Evolutionary conservation across 2,888 invertebrate species (phyloP).

Genomic region (Teleiodes luculella): DNA sequence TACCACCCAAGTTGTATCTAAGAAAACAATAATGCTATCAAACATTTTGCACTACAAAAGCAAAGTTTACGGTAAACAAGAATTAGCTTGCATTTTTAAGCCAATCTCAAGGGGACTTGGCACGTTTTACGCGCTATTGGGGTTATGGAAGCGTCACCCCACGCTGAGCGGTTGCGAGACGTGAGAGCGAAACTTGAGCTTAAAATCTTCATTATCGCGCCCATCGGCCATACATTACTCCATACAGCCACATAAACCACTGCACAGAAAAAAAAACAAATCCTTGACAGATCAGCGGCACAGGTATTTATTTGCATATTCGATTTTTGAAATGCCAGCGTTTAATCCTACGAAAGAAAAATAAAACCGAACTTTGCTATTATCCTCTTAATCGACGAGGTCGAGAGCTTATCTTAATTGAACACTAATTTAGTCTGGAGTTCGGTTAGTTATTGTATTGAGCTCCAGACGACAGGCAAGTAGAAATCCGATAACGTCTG

Average conservation of each 20-base stretch:
- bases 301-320: not conserved
- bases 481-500: not conserved
- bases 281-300: slow-evolving; percentile 28
- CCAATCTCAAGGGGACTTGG: slow-evolving; percentile 4
- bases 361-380: not conserved
- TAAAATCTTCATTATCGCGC: slow-evolving; percentile 58
- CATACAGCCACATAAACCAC: slow-evolving; percentile 44
- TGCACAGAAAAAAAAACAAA: slow-evolving; percentile 38
- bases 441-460: not conserved
- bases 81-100: not conserved
- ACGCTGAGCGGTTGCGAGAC: slow-evolving; percentile 50
- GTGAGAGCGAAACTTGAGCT: slow-evolving; percentile 56
- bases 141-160: slow-evolving; percentile 28
- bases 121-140: slow-evolving; percentile 7
- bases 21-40: not conserved
- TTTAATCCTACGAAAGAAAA: not conserved
- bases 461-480: not conserved
- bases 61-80: not conserved
- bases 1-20: not conserved
- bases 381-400: not conserved
- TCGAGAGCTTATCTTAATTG: not conserved
- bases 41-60: not conserved
- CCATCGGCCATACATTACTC: slow-evolving; percentile 49
- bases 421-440: not conserved
- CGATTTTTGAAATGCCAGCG: slow-evolving; percentile 2